Evolutionary conservation across 1,140 invertebrate genomes (phyloP), one percentile per base, ranked within the genome.

Genomic region (Anoplophora glabripennis): DNA sequence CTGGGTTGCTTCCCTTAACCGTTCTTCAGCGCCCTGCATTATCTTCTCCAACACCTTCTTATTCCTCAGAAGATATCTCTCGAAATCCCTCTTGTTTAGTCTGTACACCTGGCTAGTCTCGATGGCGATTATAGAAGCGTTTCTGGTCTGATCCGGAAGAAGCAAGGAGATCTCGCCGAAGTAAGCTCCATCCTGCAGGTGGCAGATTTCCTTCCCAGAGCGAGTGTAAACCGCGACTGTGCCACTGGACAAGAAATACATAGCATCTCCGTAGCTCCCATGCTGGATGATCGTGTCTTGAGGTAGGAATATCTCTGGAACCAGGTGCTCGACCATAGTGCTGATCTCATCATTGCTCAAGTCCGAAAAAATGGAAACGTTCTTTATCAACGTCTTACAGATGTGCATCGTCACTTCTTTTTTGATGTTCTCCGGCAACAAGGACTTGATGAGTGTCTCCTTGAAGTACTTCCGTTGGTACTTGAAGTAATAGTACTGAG

Each of bases 211-310:
- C 64, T 78, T 79, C 18, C 83, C 83, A 21, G 80, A 80, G 7
- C 79, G 74, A 0, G 81, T 83, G 12, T 80, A 75, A 15, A 84
- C 74, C 5, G 80, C 78, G 0, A 84, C 81, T 3, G 79, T 80
- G 18, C 83, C 83, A 33, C 69, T 77, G 0, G 77, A 76, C 7
- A 84, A 68, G 53, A 84, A 82, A 64, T 77, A 85, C 79, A 85
- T 82, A 57, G 78, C 82, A 38, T 82, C 78, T 5, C 81, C 82
- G n/a, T 75, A 69, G 11, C 74, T 75, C 1, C 80, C 80, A 3
- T 81, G 80, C 63, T 79, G 78, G 5, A 81, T 70, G 15, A 84
- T 81, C 4, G 64, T 42, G 45, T 70, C 68, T 40, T 70, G 67
- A 5, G 67, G 60, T 7, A 63, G 48, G 45, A 61, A 70, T n/a